Percentiles rank a stretch among this genome's conserved stretches.
These are phyloP conservation scores for Halcyon smyrnensis DNA, from an alignment of 2,797 vertebrate genomes.

Conservation along the genomic window DNA sequence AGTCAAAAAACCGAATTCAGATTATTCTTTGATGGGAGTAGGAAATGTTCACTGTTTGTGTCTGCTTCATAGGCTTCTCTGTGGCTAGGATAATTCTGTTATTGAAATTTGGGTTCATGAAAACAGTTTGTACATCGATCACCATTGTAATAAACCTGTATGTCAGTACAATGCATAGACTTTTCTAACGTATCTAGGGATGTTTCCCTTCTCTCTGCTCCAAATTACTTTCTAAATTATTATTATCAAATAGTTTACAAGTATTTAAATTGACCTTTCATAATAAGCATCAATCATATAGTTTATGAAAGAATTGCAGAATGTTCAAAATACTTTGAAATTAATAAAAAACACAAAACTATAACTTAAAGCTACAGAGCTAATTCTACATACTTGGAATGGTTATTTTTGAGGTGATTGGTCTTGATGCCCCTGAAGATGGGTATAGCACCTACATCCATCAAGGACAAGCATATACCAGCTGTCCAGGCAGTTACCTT, in stretches of 20 bases:
- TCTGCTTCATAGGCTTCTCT: background rate
- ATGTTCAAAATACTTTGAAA: background rate
- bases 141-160: background rate
- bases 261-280: background rate
- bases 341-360: background rate
- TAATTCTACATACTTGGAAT: background rate
- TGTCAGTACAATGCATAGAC: background rate
- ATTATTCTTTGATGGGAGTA: background rate
- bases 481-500: background rate
- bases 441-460: background rate
- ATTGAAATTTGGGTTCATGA: background rate
- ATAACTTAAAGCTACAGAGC: background rate
- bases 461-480: background rate
- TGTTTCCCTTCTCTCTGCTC: background rate
- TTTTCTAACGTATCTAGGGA: background rate
- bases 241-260: background rate
- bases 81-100: background rate
- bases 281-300: rapidly evolving
- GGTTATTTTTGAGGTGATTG: background rate
- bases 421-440: background rate
- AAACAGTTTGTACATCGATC: background rate
- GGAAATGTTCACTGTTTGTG: background rate
- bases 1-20: background rate
- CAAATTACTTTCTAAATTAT: background rate
- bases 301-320: background rate